These are phyloP conservation scores for Thamnaconus septentrionalis DNA, from an alignment of 2,113 vertebrate genomes.

Conservation along the genomic window DNA sequence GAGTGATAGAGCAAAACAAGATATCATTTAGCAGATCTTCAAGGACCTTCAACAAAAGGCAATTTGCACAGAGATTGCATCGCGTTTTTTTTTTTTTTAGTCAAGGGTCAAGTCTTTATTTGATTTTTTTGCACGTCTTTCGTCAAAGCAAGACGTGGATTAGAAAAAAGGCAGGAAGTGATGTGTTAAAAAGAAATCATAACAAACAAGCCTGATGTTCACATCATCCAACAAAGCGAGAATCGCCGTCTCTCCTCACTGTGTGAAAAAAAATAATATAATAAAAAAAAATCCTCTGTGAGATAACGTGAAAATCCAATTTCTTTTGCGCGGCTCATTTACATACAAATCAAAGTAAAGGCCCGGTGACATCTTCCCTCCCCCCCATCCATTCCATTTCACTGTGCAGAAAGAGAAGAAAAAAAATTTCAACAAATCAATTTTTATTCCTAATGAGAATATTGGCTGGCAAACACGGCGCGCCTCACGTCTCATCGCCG, in stretches of 20 bases:
- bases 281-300: slow-evolving; percentile 39
- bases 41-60: too few species aligned
- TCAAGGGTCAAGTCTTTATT: too few species aligned
- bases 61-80: too few species aligned
- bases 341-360: slow-evolving; percentile 56
- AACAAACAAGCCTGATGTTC: not conserved
- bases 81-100: too few species aligned
- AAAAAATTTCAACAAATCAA: too few species aligned
- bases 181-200: not conserved
- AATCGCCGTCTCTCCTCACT: slow-evolving; percentile 9
- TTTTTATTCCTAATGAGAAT: too few species aligned
- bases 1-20: too few species aligned
- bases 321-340: slow-evolving; percentile 47
- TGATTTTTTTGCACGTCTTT: too few species aligned
- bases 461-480: too few species aligned
- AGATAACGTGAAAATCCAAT: slow-evolving; percentile 48
- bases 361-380: slow-evolving; percentile 23
- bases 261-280: slow-evolving; percentile 41
- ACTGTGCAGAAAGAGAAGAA: not conserved
- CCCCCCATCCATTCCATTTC: not conserved
- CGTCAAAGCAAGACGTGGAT: not conserved
- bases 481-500: too few species aligned
- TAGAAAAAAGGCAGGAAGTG: not conserved
- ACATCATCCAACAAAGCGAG: too few species aligned
- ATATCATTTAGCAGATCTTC: too few species aligned